A percentile compares a stretch with the other conserved stretches of the same genome.
Evolutionary conservation across 2,888 invertebrate genomes (phyloP).

Genomic region (Epistrophe eligans): DNA sequence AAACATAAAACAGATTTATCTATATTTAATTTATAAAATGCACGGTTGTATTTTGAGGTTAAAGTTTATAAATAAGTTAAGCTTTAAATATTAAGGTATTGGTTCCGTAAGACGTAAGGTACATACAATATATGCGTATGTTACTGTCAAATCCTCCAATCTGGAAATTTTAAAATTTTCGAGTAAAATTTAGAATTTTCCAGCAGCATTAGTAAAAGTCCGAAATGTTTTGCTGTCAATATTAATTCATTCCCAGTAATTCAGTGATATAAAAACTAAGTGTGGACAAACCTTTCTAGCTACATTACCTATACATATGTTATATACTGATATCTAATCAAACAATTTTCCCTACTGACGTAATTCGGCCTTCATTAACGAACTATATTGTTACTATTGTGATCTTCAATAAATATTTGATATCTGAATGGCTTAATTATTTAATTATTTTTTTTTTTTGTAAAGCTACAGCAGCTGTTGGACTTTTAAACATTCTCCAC

Average conservation of each 20-base stretch:
- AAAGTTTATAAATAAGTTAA: too few relatives aligned
- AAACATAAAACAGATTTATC: neutral
- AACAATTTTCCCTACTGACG: neutral
- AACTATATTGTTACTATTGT: constrained; percentile 18
- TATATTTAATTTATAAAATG: neutral
- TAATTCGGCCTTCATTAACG: constrained; percentile 21
- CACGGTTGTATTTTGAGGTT: neutral
- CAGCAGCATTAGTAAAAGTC: too few relatives aligned
- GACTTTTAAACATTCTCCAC: constrained; percentile 16
- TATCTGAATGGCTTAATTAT: constrained; percentile 40
- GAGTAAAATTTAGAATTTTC: too few relatives aligned
- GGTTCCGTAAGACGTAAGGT: too few relatives aligned
- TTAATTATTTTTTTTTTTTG: constrained; percentile 30
- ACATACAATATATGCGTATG: too few relatives aligned
- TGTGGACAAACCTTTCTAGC: neutral
- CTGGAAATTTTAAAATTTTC: too few relatives aligned
- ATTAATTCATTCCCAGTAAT: too few relatives aligned
- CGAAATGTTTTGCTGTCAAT: too few relatives aligned
- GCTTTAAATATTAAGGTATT: too few relatives aligned
- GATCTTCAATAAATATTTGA: constrained; percentile 51
- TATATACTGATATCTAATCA: neutral
- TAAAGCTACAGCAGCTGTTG: constrained; percentile 38
- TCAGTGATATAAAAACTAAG: too few relatives aligned
- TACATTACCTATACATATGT: too few relatives aligned
- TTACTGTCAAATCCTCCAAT: too few relatives aligned